A percentile compares a stretch with the other conserved stretches of the same genome.
phyloP scores from a whole-genome alignment of 2,797 vertebrate species.

The Eupleurogrammus muticus region DNA sequence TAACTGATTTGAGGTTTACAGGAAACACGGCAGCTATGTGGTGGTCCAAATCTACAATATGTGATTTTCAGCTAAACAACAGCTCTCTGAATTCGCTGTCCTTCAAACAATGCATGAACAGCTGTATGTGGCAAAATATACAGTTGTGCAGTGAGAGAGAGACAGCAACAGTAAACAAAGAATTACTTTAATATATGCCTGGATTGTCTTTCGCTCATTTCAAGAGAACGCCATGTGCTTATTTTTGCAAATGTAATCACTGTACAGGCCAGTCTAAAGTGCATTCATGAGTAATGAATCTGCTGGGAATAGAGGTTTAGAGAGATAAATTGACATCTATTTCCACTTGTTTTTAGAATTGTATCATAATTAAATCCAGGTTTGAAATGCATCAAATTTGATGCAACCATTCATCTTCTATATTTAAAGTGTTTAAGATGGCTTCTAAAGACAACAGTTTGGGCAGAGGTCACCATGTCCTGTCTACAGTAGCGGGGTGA shows the following conservation, averaged over 20 bases:
- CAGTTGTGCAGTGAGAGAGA: slow-evolving; percentile 15
- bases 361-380: neutral
- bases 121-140: slow-evolving; percentile 4
- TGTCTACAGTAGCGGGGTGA: neutral
- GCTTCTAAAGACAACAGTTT: neutral
- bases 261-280: neutral
- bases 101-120: slow-evolving; percentile 21
- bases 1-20: slow-evolving; percentile 54
- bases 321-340: neutral
- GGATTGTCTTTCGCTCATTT: neutral
- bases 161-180: slow-evolving; percentile 4
- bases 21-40: slow-evolving; percentile 14
- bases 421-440: neutral
- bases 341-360: neutral
- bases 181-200: neutral
- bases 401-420: neutral
- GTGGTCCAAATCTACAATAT: slow-evolving; percentile 27
- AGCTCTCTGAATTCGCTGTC: slow-evolving; percentile 25
- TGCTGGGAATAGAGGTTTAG: neutral
- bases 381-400: neutral
- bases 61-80: slow-evolving; percentile 22
- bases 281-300: neutral
- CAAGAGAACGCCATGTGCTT: neutral
- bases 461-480: slow-evolving; percentile 10
- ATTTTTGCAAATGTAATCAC: neutral